phyloP scores from a whole-genome alignment of 2,888 invertebrate species.

The Drosophila nr. perissopoda region DNA sequence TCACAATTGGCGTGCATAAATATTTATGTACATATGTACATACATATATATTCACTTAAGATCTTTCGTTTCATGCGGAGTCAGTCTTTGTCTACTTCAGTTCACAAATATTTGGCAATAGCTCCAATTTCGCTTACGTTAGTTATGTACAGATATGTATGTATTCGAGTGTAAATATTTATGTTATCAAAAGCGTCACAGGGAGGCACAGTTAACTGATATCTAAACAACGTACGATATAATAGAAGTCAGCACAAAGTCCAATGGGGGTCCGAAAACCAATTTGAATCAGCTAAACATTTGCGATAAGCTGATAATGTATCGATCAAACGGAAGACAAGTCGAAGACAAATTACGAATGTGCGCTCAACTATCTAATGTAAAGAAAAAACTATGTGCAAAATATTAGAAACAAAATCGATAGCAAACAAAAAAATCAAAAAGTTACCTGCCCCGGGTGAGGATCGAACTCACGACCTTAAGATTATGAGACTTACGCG shows the following conservation, averaged over 20 bases:
- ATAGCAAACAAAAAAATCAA: background rate
- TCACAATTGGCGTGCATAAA: too few relatives aligned
- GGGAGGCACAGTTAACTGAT: slow-evolving; percentile 3
- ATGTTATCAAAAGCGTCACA: slow-evolving; percentile 18
- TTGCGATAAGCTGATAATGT: slow-evolving; percentile 30
- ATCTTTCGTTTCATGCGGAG: background rate
- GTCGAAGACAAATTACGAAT: slow-evolving; percentile 10
- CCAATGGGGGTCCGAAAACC: slow-evolving; percentile 17
- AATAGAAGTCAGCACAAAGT: slow-evolving; percentile 34
- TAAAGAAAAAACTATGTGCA: background rate
- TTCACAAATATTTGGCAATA: background rate
- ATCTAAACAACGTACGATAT: slow-evolving; percentile 25
- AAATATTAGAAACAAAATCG: background rate
- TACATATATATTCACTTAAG: background rate
- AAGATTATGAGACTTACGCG: slow-evolving; percentile 85
- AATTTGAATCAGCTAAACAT: slow-evolving; percentile 31
- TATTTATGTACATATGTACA: background rate
- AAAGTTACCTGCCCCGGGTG: slow-evolving; percentile 72
- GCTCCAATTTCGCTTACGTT: background rate
- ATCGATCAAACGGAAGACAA: slow-evolving; percentile 36
- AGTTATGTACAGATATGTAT: background rate
- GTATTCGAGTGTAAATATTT: background rate
- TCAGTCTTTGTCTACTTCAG: background rate
- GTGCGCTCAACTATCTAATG: background rate
- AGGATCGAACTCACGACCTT: slow-evolving; percentile 83